phyloP scores from a whole-genome alignment of 2,797 vertebrate species.

The Rhynchonycteris naso region DNA sequence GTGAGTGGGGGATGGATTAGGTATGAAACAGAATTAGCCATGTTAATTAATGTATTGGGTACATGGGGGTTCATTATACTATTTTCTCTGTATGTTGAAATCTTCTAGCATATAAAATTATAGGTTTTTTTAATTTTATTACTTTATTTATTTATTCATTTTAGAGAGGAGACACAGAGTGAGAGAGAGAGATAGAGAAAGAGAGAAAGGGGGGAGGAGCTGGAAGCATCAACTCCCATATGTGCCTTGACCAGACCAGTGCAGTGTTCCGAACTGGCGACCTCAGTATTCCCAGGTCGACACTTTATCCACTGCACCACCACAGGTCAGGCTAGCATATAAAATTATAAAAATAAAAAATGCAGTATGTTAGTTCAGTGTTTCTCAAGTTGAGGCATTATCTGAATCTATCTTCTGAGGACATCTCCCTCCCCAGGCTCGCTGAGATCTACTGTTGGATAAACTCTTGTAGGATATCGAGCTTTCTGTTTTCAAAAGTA shows the following conservation, averaged over 20 bases:
- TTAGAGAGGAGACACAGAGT: no score
- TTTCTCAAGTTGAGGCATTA: neutral
- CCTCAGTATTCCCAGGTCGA: no score
- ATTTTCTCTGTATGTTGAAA: neutral
- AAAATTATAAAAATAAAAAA: neutral
- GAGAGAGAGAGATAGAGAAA: no score
- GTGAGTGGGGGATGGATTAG: neutral
- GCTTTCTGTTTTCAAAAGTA: slow-evolving; percentile 27
- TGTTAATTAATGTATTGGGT: neutral
- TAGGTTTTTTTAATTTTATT: no score
- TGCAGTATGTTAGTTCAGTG: neutral
- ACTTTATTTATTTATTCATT: no score
- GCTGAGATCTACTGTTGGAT: neutral
- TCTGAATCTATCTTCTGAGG: neutral
- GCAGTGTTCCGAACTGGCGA: no score
- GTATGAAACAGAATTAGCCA: neutral
- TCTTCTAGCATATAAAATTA: neutral
- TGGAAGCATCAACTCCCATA: no score
- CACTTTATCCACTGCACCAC: no score
- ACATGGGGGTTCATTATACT: neutral
- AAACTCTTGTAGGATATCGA: neutral
- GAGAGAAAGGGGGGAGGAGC: no score
- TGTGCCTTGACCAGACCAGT: no score
- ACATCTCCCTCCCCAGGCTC: neutral
- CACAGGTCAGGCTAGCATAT: no score